Percentiles rank a stretch among this genome's conserved stretches.
phyloP scores from a whole-genome alignment of 2,888 invertebrate genomes.

The Ectemnius continuus region DNA sequence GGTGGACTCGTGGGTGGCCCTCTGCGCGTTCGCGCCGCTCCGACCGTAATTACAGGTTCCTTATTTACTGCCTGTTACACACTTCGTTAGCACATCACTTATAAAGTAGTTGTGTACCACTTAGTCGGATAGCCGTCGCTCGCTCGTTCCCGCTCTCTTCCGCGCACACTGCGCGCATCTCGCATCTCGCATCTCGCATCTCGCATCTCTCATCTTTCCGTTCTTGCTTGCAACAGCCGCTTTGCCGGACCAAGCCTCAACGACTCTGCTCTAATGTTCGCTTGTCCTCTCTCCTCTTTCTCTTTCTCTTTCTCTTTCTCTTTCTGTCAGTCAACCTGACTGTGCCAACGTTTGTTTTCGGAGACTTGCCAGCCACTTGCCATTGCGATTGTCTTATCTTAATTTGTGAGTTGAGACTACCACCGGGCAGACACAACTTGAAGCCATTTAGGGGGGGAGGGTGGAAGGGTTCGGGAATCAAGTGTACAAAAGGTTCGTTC shows the following conservation, averaged over 20 bases:
- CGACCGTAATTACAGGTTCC: constrained; percentile 76
- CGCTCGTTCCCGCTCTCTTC: constrained; percentile 24
- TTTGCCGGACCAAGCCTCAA: neutral
- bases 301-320: neutral
- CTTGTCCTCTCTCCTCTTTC: neutral
- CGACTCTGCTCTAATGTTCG: neutral
- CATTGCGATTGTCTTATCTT: no score
- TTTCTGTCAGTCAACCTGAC: neutral
- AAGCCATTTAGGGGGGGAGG: no score
- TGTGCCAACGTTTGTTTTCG: constrained; percentile 1
- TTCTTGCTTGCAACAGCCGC: neutral
- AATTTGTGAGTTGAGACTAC: no score
- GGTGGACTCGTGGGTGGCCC: constrained; percentile 69
- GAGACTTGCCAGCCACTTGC: no score
- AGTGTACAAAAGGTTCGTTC: no score
- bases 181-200: neutral
- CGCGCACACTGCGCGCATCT: constrained; percentile 1
- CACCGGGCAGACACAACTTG: no score
- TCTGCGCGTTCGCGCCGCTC: constrained; percentile 64
- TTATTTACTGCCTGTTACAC: constrained; percentile 77
- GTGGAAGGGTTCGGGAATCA: no score
- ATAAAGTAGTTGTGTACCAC: constrained; percentile 69
- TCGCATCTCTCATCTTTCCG: no score
- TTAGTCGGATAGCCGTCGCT: constrained; percentile 53
- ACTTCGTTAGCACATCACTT: constrained; percentile 77